Evolutionary conservation across 2,797 vertebrate species (phyloP).

Genomic region (Pitangus sulphuratus): DNA sequence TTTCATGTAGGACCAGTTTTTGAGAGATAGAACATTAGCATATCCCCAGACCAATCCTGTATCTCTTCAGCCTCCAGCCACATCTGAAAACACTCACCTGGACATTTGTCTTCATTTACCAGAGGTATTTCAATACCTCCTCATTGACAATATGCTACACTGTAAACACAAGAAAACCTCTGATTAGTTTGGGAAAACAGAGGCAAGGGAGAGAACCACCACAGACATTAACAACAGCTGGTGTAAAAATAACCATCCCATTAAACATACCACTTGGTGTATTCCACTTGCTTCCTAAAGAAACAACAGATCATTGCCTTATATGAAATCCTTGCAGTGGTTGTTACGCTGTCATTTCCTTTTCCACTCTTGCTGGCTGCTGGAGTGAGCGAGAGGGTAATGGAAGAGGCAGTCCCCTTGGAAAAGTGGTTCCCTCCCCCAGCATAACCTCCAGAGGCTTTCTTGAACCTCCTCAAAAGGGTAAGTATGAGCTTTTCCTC

Average conservation of each 20-base stretch:
- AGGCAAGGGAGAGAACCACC: background rate
- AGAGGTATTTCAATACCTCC: background rate
- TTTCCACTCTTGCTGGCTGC: background rate
- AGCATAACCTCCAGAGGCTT: background rate
- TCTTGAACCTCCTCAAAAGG: background rate
- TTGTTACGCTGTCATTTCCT: background rate
- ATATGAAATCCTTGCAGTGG: background rate
- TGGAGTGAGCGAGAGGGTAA: background rate
- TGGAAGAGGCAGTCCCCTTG: background rate
- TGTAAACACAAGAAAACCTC: background rate
- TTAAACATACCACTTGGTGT: background rate
- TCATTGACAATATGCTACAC: accelerated
- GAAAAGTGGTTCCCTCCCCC: background rate
- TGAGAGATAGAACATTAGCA: background rate
- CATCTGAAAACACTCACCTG: background rate
- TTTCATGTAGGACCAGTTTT: background rate
- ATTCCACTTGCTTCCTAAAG: background rate
- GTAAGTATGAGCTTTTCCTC: background rate
- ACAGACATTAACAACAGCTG: accelerated
- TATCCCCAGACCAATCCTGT: background rate
- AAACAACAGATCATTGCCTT: background rate
- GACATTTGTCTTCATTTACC: background rate
- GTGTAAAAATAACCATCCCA: background rate
- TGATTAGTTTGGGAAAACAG: background rate
- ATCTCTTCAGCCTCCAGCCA: background rate